These are phyloP conservation scores for Poecile atricapillus DNA, from an alignment of 2,113 vertebrate genomes.

Conservation along the genomic window DNA sequence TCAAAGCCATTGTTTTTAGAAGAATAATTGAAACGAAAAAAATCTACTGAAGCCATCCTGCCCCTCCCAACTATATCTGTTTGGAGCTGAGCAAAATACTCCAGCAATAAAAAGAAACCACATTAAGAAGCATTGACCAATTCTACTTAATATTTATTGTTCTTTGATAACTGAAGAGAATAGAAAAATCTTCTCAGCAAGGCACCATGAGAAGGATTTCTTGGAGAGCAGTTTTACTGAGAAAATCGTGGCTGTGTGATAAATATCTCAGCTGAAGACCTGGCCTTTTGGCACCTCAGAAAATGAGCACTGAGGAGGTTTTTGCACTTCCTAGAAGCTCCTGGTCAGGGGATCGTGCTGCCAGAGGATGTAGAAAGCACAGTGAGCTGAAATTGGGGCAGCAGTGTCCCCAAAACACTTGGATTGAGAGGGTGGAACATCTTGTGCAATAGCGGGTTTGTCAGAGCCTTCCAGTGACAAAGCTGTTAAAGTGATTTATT, in stretches of 20 bases:
- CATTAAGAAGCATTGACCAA: slow-evolving; percentile 37
- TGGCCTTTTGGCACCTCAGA: neutral
- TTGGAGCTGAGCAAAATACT: neutral
- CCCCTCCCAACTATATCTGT: slow-evolving; percentile 30
- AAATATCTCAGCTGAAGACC: neutral
- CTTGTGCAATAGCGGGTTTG: neutral
- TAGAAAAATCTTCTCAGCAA: slow-evolving; percentile 6
- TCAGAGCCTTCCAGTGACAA: neutral
- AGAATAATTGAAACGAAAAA: slow-evolving; percentile 38
- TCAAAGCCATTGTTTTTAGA: slow-evolving; percentile 41
- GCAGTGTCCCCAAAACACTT: neutral
- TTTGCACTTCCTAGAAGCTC: neutral
- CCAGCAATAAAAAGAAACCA: slow-evolving; percentile 35
- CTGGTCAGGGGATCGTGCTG: neutral
- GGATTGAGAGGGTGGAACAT: neutral
- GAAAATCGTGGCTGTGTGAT: neutral
- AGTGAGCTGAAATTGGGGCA: neutral
- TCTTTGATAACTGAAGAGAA: slow-evolving; percentile 40
- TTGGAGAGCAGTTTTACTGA: slow-evolving; percentile 22
- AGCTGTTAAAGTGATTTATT: neutral
- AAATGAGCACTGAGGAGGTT: neutral
- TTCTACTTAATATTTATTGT: slow-evolving; percentile 24
- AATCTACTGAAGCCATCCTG: neutral
- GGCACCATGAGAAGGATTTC: neutral
- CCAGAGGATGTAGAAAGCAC: neutral